These are phyloP conservation scores for Incurvaria masculella DNA, from an alignment of 2,888 invertebrate species.

Conservation along the genomic window DNA sequence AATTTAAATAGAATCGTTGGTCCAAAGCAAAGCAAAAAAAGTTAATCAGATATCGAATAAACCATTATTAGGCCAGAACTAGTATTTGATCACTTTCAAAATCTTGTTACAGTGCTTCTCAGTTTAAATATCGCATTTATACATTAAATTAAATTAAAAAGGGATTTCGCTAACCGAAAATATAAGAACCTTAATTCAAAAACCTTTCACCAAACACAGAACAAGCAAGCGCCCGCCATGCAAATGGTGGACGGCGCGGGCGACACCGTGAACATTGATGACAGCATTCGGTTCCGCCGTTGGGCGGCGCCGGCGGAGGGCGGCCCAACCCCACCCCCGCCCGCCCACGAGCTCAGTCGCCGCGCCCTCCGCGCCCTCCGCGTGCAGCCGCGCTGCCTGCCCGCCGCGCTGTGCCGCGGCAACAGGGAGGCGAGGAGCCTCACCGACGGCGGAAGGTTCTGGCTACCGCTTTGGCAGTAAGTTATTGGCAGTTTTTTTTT, in stretches of 20 bases:
- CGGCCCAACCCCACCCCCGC: conserved; percentile 31
- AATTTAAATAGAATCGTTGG: too few species aligned
- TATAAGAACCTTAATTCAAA: too few species aligned
- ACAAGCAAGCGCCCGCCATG: conserved; percentile 39
- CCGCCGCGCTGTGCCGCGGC: conserved; percentile 63
- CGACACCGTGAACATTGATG: conserved; percentile 41
- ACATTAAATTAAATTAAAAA: too few species aligned
- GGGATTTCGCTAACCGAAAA: too few species aligned
- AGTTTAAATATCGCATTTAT: too few species aligned
- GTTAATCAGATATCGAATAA: too few species aligned
- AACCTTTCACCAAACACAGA: conserved; percentile 28
- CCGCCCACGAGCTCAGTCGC: conserved; percentile 50
- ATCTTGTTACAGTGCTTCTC: too few species aligned
- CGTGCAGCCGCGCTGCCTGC: conserved; percentile 57
- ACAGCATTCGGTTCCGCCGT: conserved; percentile 39
- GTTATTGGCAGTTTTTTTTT: too few species aligned
- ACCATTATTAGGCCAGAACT: too few species aligned
- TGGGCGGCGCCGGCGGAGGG: conserved; percentile 27
- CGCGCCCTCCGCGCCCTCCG: conserved; percentile 46
- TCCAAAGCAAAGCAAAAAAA: too few species aligned
- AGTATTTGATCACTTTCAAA: too few species aligned
- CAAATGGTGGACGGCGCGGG: conserved; percentile 39
- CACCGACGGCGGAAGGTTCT: conserved; percentile 56
- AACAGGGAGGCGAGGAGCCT: conserved; percentile 60
- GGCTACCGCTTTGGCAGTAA: conserved; percentile 77